Base-by-base conservation (phyloP, 2,888 invertebrate species). In the Serripes groenlandicus region DNA sequence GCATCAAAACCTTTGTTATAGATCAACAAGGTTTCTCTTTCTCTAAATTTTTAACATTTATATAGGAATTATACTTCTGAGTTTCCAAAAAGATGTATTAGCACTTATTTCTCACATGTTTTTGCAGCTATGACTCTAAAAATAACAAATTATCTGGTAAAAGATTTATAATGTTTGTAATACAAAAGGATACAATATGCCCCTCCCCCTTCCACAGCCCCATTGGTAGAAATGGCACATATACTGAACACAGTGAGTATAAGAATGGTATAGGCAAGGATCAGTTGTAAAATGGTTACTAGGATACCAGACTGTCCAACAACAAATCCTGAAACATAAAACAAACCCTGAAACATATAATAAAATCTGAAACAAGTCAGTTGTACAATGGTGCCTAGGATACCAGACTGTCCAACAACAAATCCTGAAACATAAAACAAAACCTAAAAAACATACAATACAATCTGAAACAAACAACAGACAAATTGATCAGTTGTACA, bases 151-250 rank as follows among this genome's bases (percentile, higher is more conserved):
- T n/a, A n/a, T n/a, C n/a, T n/a, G n/a, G n/a, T n/a, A n/a, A n/a
- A n/a, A n/a, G n/a, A n/a, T n/a, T n/a, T n/a, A n/a, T n/a, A n/a
- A n/a, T n/a, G n/a, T n/a, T n/a, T n/a, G n/a, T n/a, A n/a, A n/a
- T 66, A 26, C 23, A 35, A 62, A 94, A 95, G 95, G 97, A 98
- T 97, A 99, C 99, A 99, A 94, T 99, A 99, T 56, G 99, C 99
- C 21, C 99, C 99, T 0, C 99, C 99, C 11, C 99, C 99, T 95
- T 99, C 99, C 0, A 99, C 97, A 34, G 99, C 99, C 26, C 99
- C 99, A 95, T 99, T 99, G 37, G 99, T 99, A 1, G 99, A 99
- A 93, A 99, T 98, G 42, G 99, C 99, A 95, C 99, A 99, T 69
- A 99, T 98, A 0, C 99, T 99, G 37, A 98, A 97, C 0, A 99